Base-by-base conservation (phyloP, 1,140 invertebrate genomes). In the Cydia splendana region DNA sequence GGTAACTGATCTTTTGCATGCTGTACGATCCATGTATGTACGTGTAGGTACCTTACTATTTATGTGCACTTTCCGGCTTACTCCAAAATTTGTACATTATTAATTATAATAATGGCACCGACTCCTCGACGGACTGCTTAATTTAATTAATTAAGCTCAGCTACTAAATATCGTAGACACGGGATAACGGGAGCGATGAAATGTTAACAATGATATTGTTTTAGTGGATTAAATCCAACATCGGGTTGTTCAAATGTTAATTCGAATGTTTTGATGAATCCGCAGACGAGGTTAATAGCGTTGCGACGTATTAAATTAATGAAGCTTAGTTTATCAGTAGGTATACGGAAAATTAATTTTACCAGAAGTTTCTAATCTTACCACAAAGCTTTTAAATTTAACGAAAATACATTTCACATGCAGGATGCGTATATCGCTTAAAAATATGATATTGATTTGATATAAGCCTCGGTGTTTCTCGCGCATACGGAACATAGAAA, bases 191-290 rank as follows among this genome's bases (percentile, higher is more conserved):
- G 78, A 82, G 85, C 84, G 84, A 85, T 90, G 89, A 90, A 90
- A 90, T 87, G 87, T 89, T 91, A 92, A 91, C 90, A 89, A 89
- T 88, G 85, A 89, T 92, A 91, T 90, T 91, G 87, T 90, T 89
- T 79, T 85, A 89, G 84, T 86, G 83, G 84, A 91, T 92, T 91
- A 84, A 89, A 89, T 88, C 85, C 83, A 82, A 82, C 80, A 82
- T 69, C 79, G 82, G 80, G 85, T 85, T 82, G 82, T 83, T 86
- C 83, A 86, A 82, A 90, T 90, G 88, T 89, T 90, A 87, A 88
- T 91, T 91, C 85, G 83, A 87, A 85, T 87, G 85, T 87, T 88
- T 85, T 84, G 85, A 78, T 83, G 81, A 86, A 89, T 86, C 84
- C 85, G 79, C 80, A 82, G 82, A 81, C 85, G 80, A 85, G 86